phyloP scores from a whole-genome alignment of 2,113 vertebrate species.

The Sula dactylatra region DNA sequence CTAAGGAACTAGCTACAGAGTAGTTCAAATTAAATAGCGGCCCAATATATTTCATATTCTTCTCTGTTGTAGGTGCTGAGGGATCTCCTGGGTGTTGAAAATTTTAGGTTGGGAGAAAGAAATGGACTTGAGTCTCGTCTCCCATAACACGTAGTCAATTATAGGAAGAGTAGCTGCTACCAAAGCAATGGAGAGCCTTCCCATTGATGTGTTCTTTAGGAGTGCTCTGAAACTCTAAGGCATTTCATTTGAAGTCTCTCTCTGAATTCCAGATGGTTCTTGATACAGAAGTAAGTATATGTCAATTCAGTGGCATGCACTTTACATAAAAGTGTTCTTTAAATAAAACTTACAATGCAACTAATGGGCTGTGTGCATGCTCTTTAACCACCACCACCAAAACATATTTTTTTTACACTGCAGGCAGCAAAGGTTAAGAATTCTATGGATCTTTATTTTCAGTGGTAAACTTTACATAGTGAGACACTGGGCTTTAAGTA shows the following conservation, averaged over 20 bases:
- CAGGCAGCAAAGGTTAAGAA: neutral
- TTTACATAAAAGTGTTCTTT: neutral
- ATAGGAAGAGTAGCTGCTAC: neutral
- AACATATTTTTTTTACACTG: neutral
- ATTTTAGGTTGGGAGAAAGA: neutral
- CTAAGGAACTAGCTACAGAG: neutral
- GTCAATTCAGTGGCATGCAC: neutral
- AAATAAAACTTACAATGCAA: neutral
- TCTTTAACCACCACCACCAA: neutral
- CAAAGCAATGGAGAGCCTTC: neutral
- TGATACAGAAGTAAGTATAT: neutral
- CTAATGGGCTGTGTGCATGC: neutral
- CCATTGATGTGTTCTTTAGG: neutral
- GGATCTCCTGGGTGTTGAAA: neutral
- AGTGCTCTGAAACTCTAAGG: neutral
- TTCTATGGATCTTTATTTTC: neutral
- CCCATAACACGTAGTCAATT: neutral
- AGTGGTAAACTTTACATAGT: neutral
- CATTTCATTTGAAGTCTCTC: neutral
- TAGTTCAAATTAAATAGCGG: neutral
- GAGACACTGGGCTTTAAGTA: neutral
- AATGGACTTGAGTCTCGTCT: neutral
- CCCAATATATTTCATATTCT: neutral
- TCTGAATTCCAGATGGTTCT: neutral
- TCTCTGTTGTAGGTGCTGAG: neutral